Evolutionary conservation across 1,140 invertebrate species (phyloP), one percentile per base, ranked within the genome.

Genomic region (Spodoptera frugiperda): DNA sequence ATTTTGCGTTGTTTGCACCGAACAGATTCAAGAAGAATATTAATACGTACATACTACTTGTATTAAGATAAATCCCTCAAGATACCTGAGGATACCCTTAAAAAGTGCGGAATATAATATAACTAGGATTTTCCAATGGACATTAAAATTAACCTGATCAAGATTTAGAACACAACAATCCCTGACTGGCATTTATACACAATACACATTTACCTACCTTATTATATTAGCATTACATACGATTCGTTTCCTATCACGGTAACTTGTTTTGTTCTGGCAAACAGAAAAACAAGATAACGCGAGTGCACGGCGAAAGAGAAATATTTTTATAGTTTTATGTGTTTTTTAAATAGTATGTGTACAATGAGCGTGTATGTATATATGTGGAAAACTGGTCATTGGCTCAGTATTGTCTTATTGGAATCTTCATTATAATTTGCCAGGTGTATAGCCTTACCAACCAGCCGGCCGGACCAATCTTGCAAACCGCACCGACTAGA

Each of bases 361-460:
- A 57, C 14, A 21, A 33, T 57, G 12, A 46, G 15, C 33, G 30
- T 71, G 48, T 63, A 63, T 48, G 67, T 55, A 48, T 48, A 79
- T 73, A 84, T 82, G 79, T 59, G 77, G 81, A 81, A 81, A 77
- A 39, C 33, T 77, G 76, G 78, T 14, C 61, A 82, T 79, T 77
- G 63, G 76, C 74, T 76, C 51, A 53, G 65, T 71, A 80, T 82
- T 79, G 81, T 84, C 77, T 82, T 84, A 83, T 84, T 84, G 76
- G 78, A 55, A 48, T 78, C 48, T 49, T 79, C 73, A 75, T 78
- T 78, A 78, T 77, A 82, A 83, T 78, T 80, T 80, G 81, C 83
- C 83, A 85, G 81, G 79, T 85, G 81, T 76, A 48, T 48, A 39
- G 68, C 49, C 48, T 67, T 25, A 53, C 33, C 53, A 6, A 19